phyloP scores from a whole-genome alignment of 2,113 vertebrate species.

The Naja naja region DNA sequence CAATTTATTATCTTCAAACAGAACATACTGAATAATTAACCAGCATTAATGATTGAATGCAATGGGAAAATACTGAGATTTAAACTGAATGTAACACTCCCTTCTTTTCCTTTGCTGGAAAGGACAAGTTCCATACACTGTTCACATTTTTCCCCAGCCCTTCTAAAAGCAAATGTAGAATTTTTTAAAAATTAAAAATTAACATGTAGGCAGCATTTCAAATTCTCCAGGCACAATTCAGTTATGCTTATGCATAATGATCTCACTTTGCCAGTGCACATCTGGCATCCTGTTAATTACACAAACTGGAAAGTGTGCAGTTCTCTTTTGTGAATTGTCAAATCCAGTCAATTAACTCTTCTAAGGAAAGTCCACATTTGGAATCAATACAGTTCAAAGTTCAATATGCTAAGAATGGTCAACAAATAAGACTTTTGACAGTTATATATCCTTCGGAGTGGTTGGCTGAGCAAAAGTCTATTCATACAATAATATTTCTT shows the following conservation, averaged over 20 bases:
- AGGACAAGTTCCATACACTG: background rate
- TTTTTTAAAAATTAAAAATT: background rate
- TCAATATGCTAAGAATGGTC: background rate
- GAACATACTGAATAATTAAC: constrained; percentile 27
- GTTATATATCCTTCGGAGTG: no score
- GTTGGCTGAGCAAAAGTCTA: background rate
- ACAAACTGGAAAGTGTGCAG: background rate
- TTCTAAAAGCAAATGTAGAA: background rate
- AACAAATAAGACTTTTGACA: background rate
- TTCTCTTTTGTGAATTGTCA: background rate
- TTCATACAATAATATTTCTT: background rate
- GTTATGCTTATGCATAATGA: background rate
- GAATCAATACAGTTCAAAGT: background rate
- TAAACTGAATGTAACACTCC: background rate
- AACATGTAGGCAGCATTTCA: background rate
- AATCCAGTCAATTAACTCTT: background rate
- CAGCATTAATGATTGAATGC: background rate
- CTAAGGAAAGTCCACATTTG: background rate
- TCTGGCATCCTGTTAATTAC: background rate
- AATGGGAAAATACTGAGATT: background rate
- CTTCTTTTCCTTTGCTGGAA: background rate
- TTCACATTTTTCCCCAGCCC: background rate
- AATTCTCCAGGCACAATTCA: background rate
- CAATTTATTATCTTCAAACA: constrained; percentile 27
- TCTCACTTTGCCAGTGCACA: background rate